Base-by-base conservation (phyloP, 2,113 vertebrate genomes). In the Gnathonemus longibarbis region DNA sequence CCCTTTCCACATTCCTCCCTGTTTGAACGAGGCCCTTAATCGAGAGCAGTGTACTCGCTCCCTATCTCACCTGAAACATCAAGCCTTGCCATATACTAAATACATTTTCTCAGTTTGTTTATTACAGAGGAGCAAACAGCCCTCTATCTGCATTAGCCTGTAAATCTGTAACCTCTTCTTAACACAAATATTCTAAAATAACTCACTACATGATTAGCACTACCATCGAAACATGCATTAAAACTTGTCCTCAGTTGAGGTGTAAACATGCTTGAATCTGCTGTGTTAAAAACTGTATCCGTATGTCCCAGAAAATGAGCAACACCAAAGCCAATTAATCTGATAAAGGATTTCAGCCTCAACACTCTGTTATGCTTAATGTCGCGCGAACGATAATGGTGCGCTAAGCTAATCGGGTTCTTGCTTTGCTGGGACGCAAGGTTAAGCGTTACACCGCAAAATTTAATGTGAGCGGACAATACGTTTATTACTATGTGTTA, bases 371-470 rank as follows among this genome's bases (percentile, higher is more conserved):
- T 56, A 31, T 49, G 70, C 24, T 19, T 91, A n/a, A 92, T 91
- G 89, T 62, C 17, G 42, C 13, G 80, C 56, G 85, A 48, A 87
- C 88, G 86, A 85, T 90, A 89, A 91, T 35, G 58, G 5, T 1
- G 88, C 9, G 8, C 5, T 9, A 8, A 62, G 42, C 90, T 93
- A 93, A 93, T 94, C 90, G 91, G 89, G 77, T 83, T 77, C 88
- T 87, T 87, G 24, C 48, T 87, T 21, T 21, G 15, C 35, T 2
- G 35, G 35, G 31, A 13, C 35, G 5, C 31, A 11, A 77, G 15
- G 27, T 39, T 39, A 77, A 39, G 35, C 35, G n/a, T 19, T 17
- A 17, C 9, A 0, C 10, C 1, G 31, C 74, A 19, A 42, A 11
- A 42, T 42, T 42, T 80, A 42, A 80, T 42, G 74, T 3, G 15